Base-by-base conservation (phyloP, 1,140 invertebrate genomes). In the Musca vetustissima region DNA sequence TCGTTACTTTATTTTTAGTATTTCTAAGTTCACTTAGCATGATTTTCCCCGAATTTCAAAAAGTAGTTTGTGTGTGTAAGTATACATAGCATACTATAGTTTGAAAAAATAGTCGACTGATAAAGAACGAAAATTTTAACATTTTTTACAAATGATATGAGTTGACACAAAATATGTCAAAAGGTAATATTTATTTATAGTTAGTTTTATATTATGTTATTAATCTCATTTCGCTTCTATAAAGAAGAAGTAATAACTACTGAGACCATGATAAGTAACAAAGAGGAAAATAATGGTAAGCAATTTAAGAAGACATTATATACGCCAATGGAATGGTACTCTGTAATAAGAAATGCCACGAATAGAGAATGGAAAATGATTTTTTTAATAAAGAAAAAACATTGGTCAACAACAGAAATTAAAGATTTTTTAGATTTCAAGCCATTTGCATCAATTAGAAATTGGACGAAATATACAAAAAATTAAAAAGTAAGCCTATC, bases 401-500 rank as follows among this genome's bases (percentile, higher is more conserved):
- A 24, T 24, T 55, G n/a, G n/a, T n/a, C n/a, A n/a, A 55, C 15
- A n/a, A 24, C 22, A 55, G 22, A 55, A 7, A 24, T 24, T 24
- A 24, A 24, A 13, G 22, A 55, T 55, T 55, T 55, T 55, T 55
- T 55, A 11, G 22, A 55, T n/a, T n/a, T n/a, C n/a, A n/a, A n/a
- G n/a, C n/a, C n/a, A n/a, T n/a, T n/a, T n/a, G n/a, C n/a, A n/a
- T 24, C 7, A 43, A 43, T 43, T 43, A 17, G 4, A 24, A 55
- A 55, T 55, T 55, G 52, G 52, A 24, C 52, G 25, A 52, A 52
- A 52, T 19, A 52, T 52, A 52, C 15, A 8, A 8, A 19, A 52
- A 52, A 52, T 52, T n/a, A 52, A 52, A 52, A 52, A 52, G 49
- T 52, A 8, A 43, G 49, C 21, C 15, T 52, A 52, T 52, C 15